These are phyloP conservation scores for Zaprionus africanus DNA, from an alignment of 1,140 invertebrate genomes.

Conservation along the genomic window DNA sequence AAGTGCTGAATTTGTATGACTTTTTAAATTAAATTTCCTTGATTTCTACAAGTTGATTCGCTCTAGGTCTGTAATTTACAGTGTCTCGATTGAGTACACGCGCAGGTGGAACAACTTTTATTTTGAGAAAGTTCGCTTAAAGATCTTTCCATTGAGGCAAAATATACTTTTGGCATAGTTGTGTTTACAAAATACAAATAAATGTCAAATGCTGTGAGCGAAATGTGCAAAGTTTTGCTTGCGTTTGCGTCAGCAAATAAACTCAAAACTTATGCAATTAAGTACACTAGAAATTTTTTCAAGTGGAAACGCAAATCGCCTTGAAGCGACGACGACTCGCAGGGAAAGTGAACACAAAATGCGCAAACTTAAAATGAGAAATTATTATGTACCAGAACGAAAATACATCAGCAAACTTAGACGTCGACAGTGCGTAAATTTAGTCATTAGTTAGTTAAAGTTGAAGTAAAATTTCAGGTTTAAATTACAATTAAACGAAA, in stretches of 20 bases:
- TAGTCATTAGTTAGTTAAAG: conserved; percentile 34
- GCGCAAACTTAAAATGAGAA: conserved; percentile 48
- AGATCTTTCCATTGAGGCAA: neutral
- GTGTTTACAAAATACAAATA: conserved; percentile 39
- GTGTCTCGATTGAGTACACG: neutral
- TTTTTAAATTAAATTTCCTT: conserved; percentile 7
- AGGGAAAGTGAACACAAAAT: conserved; percentile 32
- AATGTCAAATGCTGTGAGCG: conserved; percentile 43
- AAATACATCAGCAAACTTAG: conserved; percentile 17
- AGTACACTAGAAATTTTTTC: conserved; percentile 43
- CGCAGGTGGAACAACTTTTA: neutral
- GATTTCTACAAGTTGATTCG: neutral
- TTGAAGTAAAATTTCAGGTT: conserved; percentile 31
- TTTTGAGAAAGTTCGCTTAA: neutral
- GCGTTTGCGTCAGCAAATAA: conserved; percentile 26
- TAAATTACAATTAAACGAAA: conserved; percentile 56
- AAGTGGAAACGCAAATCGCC: conserved; percentile 51
- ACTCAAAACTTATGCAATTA: conserved; percentile 57
- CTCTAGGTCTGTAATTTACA: neutral
- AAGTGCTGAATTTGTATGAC: neutral
- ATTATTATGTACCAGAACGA: conserved; percentile 41
- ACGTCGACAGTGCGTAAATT: conserved; percentile 27
- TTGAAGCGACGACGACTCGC: conserved; percentile 16
- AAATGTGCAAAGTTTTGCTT: conserved; percentile 41
- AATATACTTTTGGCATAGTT: conserved; percentile 13